These are phyloP conservation scores for Aix galericulata DNA, from an alignment of 2,113 vertebrate species.

Conservation along the genomic window DNA sequence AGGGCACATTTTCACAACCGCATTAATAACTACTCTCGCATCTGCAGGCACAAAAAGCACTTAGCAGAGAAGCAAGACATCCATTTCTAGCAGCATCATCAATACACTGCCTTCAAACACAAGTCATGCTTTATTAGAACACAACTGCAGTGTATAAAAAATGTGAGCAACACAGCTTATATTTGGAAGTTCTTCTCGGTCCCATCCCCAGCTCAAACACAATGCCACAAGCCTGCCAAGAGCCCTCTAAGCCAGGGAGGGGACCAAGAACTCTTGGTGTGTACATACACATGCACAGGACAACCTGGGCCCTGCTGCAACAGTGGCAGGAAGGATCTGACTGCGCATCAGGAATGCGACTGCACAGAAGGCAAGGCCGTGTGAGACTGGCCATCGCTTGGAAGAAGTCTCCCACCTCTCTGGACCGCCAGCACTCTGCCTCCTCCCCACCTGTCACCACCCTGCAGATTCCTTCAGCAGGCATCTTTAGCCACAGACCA, in stretches of 20 bases:
- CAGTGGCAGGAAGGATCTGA: not conserved
- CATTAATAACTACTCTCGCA: not conserved
- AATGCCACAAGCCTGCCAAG: not conserved
- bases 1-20: not conserved
- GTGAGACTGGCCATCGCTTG: fast-evolving
- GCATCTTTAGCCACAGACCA: not conserved
- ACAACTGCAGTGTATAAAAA: not conserved
- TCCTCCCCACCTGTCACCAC: not conserved
- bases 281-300: not conserved
- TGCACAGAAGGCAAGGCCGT: fast-evolving
- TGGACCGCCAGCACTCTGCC: not conserved
- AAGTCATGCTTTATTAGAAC: not conserved
- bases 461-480: not conserved
- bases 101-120: not conserved
- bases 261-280: not conserved
- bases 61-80: not conserved
- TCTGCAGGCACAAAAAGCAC: not conserved
- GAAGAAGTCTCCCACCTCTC: not conserved
- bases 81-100: not conserved
- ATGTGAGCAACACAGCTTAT: not conserved
- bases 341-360: not conserved
- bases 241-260: conserved; percentile 32
- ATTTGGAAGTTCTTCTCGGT: not conserved
- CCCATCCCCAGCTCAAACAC: not conserved
- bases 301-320: not conserved